These are phyloP conservation scores for Diplodus puntazzo DNA, from an alignment of 2,797 vertebrate genomes.

Conservation along the genomic window DNA sequence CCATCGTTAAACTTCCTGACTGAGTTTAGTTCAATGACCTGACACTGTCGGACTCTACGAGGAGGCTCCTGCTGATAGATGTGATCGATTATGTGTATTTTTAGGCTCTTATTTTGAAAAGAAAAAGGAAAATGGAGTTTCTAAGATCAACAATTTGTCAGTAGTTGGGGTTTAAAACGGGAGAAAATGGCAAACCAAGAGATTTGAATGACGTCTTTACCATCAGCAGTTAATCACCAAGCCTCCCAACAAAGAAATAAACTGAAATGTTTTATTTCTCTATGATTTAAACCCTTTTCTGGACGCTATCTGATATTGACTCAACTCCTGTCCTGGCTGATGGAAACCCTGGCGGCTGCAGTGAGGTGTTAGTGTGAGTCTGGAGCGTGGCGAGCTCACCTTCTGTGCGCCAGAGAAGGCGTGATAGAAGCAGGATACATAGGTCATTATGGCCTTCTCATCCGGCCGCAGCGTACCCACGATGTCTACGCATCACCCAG, in stretches of 20 bases:
- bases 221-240: too few relatives aligned
- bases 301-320: background rate
- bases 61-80: too few relatives aligned
- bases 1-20: constrained; percentile 25
- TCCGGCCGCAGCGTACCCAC: constrained; percentile 96
- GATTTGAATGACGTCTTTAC: too few relatives aligned
- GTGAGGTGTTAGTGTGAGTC: constrained; percentile 40
- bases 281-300: background rate
- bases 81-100: too few relatives aligned
- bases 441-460: constrained; percentile 99
- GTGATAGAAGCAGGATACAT: constrained; percentile 99
- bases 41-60: too few relatives aligned
- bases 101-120: too few relatives aligned
- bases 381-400: constrained; percentile 86
- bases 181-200: too few relatives aligned
- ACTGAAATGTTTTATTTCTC: background rate
- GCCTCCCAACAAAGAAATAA: too few relatives aligned
- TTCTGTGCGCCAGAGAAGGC: constrained; percentile 98
- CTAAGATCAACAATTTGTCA: too few relatives aligned
- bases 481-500: constrained; percentile 90
- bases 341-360: constrained; percentile 47
- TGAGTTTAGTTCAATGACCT: background rate
- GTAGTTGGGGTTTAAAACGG: too few relatives aligned
- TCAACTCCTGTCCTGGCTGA: background rate
- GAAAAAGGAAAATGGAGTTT: too few relatives aligned